A percentile compares a stretch with the other conserved stretches of the same genome.
These are phyloP conservation scores for Pararge aegeria DNA, from an alignment of 1,140 invertebrate genomes.

Conservation along the genomic window DNA sequence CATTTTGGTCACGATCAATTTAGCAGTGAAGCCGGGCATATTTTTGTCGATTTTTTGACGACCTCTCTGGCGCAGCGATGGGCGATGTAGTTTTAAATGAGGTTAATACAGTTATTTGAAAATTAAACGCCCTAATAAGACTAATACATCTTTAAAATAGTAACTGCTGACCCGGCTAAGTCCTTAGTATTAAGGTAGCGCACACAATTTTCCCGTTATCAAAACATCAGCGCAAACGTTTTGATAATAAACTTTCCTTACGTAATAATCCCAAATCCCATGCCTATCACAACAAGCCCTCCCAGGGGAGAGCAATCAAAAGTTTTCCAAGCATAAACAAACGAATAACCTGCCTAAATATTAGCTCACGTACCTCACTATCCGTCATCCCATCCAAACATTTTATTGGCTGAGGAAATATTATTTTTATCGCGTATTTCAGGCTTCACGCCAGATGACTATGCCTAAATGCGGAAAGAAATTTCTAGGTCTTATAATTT, in stretches of 20 bases:
- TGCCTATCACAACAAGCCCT: slow-evolving; percentile 6
- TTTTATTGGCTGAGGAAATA: slow-evolving; percentile 4
- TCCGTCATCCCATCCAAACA: slow-evolving; percentile 3
- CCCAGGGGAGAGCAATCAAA: slow-evolving; percentile 5
- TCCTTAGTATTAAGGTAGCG: neutral
- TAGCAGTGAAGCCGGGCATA: too few species aligned
- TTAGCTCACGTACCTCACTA: slow-evolving; percentile 9
- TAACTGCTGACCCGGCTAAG: neutral
- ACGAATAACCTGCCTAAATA: slow-evolving; percentile 10
- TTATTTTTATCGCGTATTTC: neutral
- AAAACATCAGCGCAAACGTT: slow-evolving; percentile 5
- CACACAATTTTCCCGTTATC: slow-evolving; percentile 1
- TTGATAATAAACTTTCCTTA: slow-evolving; percentile 6
- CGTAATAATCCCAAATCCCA: slow-evolving; percentile 6
- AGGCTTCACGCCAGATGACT: too few species aligned
- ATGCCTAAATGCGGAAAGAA: too few species aligned
- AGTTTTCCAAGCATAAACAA: slow-evolving; percentile 8
- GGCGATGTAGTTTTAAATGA: too few species aligned
- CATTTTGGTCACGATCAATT: too few species aligned
- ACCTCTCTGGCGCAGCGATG: too few species aligned
- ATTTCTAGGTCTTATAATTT: too few species aligned
- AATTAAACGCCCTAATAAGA: too few species aligned
- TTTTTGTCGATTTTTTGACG: too few species aligned
- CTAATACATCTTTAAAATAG: neutral
- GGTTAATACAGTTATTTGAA: too few species aligned